Evolutionary conservation across 2,888 invertebrate genomes (phyloP).

Genomic region (Teinopalpus imperialis): DNA sequence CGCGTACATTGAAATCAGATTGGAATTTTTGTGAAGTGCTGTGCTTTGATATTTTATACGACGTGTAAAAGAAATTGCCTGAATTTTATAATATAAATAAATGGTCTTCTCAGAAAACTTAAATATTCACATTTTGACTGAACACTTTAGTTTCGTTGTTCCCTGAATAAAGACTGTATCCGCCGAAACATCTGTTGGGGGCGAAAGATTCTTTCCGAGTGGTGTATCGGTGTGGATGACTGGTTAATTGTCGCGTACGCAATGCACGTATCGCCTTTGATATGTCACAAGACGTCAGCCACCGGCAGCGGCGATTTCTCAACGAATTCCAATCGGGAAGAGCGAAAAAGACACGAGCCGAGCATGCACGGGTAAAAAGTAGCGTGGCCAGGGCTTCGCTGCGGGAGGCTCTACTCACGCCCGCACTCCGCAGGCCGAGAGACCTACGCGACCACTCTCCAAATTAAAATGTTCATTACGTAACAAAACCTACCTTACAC

Average conservation of each 20-base stretch:
- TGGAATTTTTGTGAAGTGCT: neutral
- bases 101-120: slow-evolving; percentile 37
- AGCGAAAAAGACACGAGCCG: slow-evolving; percentile 81
- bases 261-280: slow-evolving; percentile 71
- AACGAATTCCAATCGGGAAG: slow-evolving; percentile 78
- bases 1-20: neutral
- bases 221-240: slow-evolving; percentile 56
- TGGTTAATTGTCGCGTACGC: slow-evolving; percentile 77
- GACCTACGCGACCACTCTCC: slow-evolving; percentile 35
- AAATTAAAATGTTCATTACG: slow-evolving; percentile 54
- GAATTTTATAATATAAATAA: slow-evolving; percentile 17
- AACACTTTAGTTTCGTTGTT: slow-evolving; percentile 64
- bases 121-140: slow-evolving; percentile 59
- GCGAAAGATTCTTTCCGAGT: slow-evolving; percentile 51
- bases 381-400: slow-evolving; percentile 59
- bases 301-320: slow-evolving; percentile 79
- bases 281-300: slow-evolving; percentile 80
- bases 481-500: slow-evolving; percentile 27
- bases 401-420: slow-evolving; percentile 58
- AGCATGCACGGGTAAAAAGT: slow-evolving; percentile 74
- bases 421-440: slow-evolving; percentile 38
- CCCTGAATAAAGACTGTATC: slow-evolving; percentile 63
- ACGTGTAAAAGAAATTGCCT: slow-evolving; percentile 5
- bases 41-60: slow-evolving; percentile 11
- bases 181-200: slow-evolving; percentile 49